These are phyloP conservation scores for Drosophila triauraria DNA, from an alignment of 1,140 invertebrate species.

Conservation along the genomic window DNA sequence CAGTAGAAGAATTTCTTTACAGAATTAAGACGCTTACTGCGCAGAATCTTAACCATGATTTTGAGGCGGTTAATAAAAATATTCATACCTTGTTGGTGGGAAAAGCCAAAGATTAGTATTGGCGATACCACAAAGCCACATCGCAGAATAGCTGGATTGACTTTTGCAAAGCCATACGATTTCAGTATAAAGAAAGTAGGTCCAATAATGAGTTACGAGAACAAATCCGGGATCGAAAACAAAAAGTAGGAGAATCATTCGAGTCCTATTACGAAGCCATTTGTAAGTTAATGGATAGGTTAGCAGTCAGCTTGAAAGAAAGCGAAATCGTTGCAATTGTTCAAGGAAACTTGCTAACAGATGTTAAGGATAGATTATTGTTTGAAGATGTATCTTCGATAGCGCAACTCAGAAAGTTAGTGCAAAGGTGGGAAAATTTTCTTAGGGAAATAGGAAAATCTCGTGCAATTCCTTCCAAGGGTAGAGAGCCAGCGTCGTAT, in stretches of 20 bases:
- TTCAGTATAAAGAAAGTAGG: constrained; percentile 1
- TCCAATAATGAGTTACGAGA: not conserved
- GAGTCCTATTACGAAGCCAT: not conserved
- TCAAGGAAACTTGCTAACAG: not conserved
- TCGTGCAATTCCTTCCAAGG: not conserved
- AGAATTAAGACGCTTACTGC: not conserved
- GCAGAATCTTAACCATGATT: not conserved
- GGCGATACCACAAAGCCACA: constrained; percentile 3
- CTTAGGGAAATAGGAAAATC: not conserved
- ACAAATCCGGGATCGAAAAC: constrained; percentile 3
- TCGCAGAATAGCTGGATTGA: not conserved
- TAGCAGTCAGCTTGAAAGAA: not conserved
- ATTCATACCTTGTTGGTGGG: not conserved
- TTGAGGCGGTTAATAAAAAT: not conserved
- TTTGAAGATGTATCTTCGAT: not conserved
- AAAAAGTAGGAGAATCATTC: constrained; percentile 1
- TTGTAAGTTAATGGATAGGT: not conserved
- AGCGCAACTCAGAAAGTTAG: not conserved
- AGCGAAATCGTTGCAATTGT: not conserved
- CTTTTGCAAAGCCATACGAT: not conserved
- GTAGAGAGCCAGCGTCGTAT: not conserved
- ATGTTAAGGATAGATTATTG: not conserved
- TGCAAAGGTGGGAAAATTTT: not conserved
- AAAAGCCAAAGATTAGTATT: constrained; percentile 2
- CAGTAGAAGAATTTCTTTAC: constrained; percentile 1